These are phyloP conservation scores for Chrysomela aeneicollis DNA, from an alignment of 2,888 invertebrate species.

Conservation along the genomic window DNA sequence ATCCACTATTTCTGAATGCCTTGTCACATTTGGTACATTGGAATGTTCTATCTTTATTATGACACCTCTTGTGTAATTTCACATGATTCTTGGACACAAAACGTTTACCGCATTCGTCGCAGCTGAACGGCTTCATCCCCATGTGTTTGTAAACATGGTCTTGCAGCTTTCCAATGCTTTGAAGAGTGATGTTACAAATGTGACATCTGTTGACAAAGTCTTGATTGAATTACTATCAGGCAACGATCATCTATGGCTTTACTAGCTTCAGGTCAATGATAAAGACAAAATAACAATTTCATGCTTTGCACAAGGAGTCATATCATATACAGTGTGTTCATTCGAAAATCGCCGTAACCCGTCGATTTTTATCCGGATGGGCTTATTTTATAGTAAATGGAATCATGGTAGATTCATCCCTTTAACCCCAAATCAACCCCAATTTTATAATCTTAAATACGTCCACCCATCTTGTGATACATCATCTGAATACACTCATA, in stretches of 20 bases:
- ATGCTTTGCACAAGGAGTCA: too few relatives aligned
- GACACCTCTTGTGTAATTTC: slow-evolving; percentile 50
- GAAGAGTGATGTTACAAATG: slow-evolving; percentile 48
- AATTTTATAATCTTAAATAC: too few relatives aligned
- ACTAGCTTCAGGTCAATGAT: too few relatives aligned
- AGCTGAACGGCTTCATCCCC: slow-evolving; percentile 50
- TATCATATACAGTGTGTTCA: too few relatives aligned
- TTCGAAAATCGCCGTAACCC: too few relatives aligned
- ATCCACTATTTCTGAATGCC: slow-evolving; percentile 47
- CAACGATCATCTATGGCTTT: background rate
- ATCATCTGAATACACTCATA: too few relatives aligned
- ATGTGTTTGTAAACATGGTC: slow-evolving; percentile 51
- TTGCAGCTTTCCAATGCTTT: slow-evolving; percentile 48
- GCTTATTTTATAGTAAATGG: too few relatives aligned
- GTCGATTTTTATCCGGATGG: too few relatives aligned
- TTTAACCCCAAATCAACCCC: too few relatives aligned
- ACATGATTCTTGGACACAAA: slow-evolving; percentile 49
- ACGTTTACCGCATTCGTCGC: slow-evolving; percentile 48
- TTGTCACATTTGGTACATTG: slow-evolving; percentile 51
- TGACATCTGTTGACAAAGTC: slow-evolving; percentile 42
- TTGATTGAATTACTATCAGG: slow-evolving; percentile 17
- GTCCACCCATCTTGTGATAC: too few relatives aligned
- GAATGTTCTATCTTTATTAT: slow-evolving; percentile 46
- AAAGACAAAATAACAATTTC: too few relatives aligned
- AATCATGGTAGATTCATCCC: too few relatives aligned